These are phyloP conservation scores for Heliconius eleuchia DNA, from an alignment of 1,140 invertebrate species.

Conservation along the genomic window DNA sequence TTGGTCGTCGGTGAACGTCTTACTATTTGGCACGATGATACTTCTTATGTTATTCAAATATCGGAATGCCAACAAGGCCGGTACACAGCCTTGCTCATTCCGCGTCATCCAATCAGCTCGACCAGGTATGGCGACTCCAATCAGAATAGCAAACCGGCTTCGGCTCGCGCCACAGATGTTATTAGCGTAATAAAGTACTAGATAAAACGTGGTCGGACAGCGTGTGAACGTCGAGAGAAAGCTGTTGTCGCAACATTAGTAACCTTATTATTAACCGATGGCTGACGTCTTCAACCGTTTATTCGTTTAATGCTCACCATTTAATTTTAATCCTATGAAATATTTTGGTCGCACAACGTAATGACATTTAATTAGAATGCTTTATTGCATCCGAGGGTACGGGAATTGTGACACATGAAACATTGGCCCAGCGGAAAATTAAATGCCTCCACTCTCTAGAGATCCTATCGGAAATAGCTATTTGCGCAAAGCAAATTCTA, in stretches of 20 bases:
- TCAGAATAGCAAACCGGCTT: slow-evolving; percentile 71
- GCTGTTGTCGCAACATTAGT: slow-evolving; percentile 72
- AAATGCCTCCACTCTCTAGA: slow-evolving; percentile 14
- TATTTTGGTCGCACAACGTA: slow-evolving; percentile 24
- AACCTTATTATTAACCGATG: slow-evolving; percentile 67
- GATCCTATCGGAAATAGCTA: slow-evolving; percentile 33
- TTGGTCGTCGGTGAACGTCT: slow-evolving; percentile 25
- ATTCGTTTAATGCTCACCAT: slow-evolving; percentile 50
- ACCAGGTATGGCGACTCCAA: slow-evolving; percentile 60
- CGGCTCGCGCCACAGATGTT: slow-evolving; percentile 70
- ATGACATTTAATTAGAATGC: slow-evolving; percentile 22
- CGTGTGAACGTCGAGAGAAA: slow-evolving; percentile 77
- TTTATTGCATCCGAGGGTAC: slow-evolving; percentile 16
- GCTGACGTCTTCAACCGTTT: slow-evolving; percentile 47
- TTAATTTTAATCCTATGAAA: slow-evolving; percentile 25
- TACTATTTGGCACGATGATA: slow-evolving; percentile 25
- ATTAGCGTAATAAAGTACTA: slow-evolving; percentile 77
- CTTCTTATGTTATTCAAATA: slow-evolving; percentile 46
- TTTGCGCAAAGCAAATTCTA: slow-evolving; percentile 39
- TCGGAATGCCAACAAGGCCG: slow-evolving; percentile 70
- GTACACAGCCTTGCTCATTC: slow-evolving; percentile 68
- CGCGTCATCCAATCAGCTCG: slow-evolving; percentile 72
- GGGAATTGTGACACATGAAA: slow-evolving; percentile 18
- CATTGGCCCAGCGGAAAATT: slow-evolving; percentile 22
- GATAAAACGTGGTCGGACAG: slow-evolving; percentile 74